phyloP scores from a whole-genome alignment of 37 sponge, comb jelly and placozoan genomes.

The Halisarca cf. caerulea region DNA sequence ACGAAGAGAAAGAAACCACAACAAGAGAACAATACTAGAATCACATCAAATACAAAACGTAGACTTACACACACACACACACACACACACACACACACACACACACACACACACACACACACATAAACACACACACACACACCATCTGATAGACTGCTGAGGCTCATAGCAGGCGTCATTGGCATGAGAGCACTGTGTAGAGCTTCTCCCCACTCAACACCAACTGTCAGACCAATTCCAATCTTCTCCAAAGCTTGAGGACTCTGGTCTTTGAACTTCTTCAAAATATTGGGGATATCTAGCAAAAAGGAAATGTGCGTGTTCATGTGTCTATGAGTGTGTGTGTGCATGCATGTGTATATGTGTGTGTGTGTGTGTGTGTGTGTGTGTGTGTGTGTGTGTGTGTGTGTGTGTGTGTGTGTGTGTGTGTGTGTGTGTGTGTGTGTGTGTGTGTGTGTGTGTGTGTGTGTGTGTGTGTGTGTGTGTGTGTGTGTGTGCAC shows the following conservation, averaged over 20 bases:
- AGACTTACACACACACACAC: background rate
- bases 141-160: slow-evolving; percentile 79
- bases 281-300: slow-evolving; percentile 23
- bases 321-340: too few relatives aligned
- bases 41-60: slow-evolving; percentile 19
- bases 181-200: slow-evolving; percentile 90
- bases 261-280: slow-evolving; percentile 23
- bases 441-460: too few relatives aligned
- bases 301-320: background rate
- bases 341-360: too few relatives aligned
- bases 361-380: too few relatives aligned
- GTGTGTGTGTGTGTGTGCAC: too few relatives aligned
- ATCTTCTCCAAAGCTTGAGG: slow-evolving; percentile 64
- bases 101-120: background rate
- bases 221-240: slow-evolving; percentile 78
- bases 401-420: too few relatives aligned
- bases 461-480: too few relatives aligned
- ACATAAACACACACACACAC: background rate
- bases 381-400: too few relatives aligned
- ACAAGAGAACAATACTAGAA: background rate
- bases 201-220: slow-evolving; percentile 83
- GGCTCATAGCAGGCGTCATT: slow-evolving; percentile 76
- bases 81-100: background rate
- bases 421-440: too few relatives aligned
- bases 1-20: background rate